Percentiles rank a stretch among this genome's conserved stretches.
These are phyloP conservation scores for Eulemur rubriventer DNA, from an alignment of 2,797 vertebrate genomes.

Conservation along the genomic window DNA sequence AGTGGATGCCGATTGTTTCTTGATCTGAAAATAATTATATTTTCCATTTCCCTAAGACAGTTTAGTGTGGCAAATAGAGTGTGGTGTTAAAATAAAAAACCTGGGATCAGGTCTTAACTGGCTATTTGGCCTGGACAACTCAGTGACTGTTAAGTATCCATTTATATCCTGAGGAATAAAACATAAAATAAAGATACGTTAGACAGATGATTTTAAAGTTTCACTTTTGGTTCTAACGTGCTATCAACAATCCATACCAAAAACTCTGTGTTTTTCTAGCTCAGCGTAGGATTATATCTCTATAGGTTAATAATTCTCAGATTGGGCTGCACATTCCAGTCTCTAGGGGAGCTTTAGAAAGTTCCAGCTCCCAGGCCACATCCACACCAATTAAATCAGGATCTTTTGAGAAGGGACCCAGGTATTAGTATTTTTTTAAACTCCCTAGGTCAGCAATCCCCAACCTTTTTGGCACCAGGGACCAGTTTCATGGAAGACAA, in stretches of 20 bases:
- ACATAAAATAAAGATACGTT: background rate
- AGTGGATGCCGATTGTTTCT: background rate
- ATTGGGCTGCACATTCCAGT: background rate
- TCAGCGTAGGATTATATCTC: background rate
- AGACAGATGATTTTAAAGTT: conserved; percentile 3
- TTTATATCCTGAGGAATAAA: conserved; percentile 12
- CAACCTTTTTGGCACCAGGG: too few species aligned
- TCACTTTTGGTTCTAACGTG: background rate
- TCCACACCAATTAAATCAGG: background rate
- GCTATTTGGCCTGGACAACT: background rate
- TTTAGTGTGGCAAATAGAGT: background rate
- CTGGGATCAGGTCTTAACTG: background rate
- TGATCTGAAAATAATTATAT: conserved; percentile 38
- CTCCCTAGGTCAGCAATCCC: background rate
- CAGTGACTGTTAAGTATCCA: background rate
- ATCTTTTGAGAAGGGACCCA: background rate
- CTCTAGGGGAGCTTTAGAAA: background rate
- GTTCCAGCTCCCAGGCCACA: background rate
- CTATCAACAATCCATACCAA: background rate
- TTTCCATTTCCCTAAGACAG: background rate
- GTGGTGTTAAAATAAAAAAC: conserved; percentile 2
- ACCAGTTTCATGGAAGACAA: too few species aligned
- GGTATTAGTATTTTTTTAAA: conserved; percentile 1
- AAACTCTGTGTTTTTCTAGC: background rate
- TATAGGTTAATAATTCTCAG: background rate